Evolutionary conservation across 2,888 invertebrate species (phyloP).

Genomic region (Rhagonycha fulva): DNA sequence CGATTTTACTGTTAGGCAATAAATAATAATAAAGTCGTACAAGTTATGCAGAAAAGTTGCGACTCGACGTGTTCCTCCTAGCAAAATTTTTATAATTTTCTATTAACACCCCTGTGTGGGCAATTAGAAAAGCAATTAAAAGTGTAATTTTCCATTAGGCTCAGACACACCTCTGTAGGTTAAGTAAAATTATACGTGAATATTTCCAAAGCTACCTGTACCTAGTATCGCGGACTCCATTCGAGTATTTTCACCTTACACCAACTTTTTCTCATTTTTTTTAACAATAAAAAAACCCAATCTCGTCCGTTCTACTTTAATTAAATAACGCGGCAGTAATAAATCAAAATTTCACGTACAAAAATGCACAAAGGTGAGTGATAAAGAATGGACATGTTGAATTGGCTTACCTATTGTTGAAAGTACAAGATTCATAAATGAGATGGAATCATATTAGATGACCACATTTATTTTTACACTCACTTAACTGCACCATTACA

Average conservation of each 20-base stretch:
- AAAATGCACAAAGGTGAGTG: slow-evolving; percentile 54
- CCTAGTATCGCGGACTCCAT: slow-evolving; percentile 25
- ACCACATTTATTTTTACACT: slow-evolving; percentile 8
- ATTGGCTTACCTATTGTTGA: slow-evolving; percentile 57
- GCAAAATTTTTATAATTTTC: slow-evolving; percentile 8
- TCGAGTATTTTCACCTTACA: slow-evolving; percentile 6
- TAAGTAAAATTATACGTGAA: slow-evolving; percentile 27
- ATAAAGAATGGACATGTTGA: slow-evolving; percentile 51
- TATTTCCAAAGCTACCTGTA: slow-evolving; percentile 28
- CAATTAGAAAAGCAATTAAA: slow-evolving; percentile 26
- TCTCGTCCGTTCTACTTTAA: background rate
- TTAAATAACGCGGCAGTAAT: slow-evolving; percentile 34
- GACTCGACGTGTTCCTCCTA: background rate
- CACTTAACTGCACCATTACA: slow-evolving; percentile 5
- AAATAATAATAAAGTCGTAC: slow-evolving; percentile 7
- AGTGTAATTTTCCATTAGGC: slow-evolving; percentile 23
- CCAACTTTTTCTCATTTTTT: background rate
- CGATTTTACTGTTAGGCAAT: slow-evolving; percentile 15
- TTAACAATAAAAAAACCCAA: background rate
- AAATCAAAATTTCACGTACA: slow-evolving; percentile 47
- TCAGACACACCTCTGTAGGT: slow-evolving; percentile 29
- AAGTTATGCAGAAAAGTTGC: slow-evolving; percentile 10
- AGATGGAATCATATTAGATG: slow-evolving; percentile 38
- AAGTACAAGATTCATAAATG: slow-evolving; percentile 53
- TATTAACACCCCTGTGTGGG: slow-evolving; percentile 16